Percentiles rank a stretch among this genome's conserved stretches.
Evolutionary conservation across 1,140 invertebrate species (phyloP).

Genomic region (Tenebrio molitor): DNA sequence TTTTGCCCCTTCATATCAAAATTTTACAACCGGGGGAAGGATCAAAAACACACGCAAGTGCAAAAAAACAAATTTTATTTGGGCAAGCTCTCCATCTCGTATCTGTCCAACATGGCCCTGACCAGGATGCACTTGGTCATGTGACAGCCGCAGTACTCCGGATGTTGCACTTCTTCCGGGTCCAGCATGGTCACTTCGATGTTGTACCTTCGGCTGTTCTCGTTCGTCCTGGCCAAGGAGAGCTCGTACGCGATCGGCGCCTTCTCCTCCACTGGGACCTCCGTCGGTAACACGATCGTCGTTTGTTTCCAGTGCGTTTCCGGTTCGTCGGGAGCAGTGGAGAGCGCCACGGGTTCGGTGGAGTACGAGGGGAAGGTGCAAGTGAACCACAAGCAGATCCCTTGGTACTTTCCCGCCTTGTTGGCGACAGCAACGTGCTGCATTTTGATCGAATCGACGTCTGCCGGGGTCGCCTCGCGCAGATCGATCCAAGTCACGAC

Average conservation of each 20-base stretch:
- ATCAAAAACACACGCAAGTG: neutral
- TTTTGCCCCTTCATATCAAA: no score
- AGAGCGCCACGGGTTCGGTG: constrained; percentile 71
- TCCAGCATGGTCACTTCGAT: constrained; percentile 80
- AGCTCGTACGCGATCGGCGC: constrained; percentile 80
- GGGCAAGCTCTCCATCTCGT: constrained; percentile 56
- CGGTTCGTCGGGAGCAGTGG: constrained; percentile 80
- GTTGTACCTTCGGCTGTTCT: constrained; percentile 74
- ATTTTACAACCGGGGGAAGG: no score
- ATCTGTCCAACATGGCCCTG: constrained; percentile 71
- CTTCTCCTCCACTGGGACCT: constrained; percentile 69
- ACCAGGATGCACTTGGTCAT: constrained; percentile 84
- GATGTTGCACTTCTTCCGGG: constrained; percentile 78
- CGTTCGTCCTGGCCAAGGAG: constrained; percentile 69
- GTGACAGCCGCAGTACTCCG: constrained; percentile 81
- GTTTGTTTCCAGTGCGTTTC: constrained; percentile 99
- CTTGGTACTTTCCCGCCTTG: constrained; percentile 78
- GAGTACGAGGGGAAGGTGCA: constrained; percentile 68
- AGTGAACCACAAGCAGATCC: constrained; percentile 79
- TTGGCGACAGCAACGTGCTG: constrained; percentile 68
- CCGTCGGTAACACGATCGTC: constrained; percentile 80
- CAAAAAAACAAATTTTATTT: constrained; percentile 26
- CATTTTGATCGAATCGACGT: constrained; percentile 68
- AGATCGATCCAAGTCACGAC: constrained; percentile 73
- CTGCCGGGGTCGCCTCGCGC: constrained; percentile 67